Evolutionary conservation across 2,797 vertebrate species (phyloP).

Genomic region (Sebastes itinus): DNA sequence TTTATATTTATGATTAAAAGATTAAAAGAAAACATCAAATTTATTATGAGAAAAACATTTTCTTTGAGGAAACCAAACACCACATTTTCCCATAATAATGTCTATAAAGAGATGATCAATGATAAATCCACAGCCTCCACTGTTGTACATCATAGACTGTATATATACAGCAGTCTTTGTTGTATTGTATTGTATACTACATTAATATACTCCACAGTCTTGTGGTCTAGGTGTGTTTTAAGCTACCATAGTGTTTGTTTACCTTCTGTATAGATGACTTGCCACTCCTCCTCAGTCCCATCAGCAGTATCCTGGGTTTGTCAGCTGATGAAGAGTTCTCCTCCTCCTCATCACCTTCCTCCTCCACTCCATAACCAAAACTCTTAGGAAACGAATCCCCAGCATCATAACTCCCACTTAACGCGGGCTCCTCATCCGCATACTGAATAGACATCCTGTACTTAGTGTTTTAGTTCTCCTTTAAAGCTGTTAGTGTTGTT

Average conservation of each 20-base stretch:
- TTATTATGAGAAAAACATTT: too few relatives aligned
- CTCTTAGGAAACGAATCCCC: conserved; percentile 91
- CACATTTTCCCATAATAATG: too few relatives aligned
- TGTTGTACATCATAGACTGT: too few relatives aligned
- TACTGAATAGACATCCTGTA: conserved; percentile 82
- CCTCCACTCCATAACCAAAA: conserved; percentile 90
- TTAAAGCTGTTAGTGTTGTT: not conserved
- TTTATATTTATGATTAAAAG: too few relatives aligned
- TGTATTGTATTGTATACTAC: too few relatives aligned
- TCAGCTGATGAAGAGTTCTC: conserved; percentile 78
- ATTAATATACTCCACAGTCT: too few relatives aligned
- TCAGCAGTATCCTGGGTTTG: conserved; percentile 91
- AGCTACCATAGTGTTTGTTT: too few relatives aligned
- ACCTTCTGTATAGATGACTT: conserved; percentile 97
- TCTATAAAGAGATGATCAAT: too few relatives aligned
- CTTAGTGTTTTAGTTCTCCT: not conserved
- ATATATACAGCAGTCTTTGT: accelerated
- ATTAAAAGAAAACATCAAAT: too few relatives aligned
- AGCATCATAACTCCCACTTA: conserved; percentile 83
- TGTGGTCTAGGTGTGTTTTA: too few relatives aligned
- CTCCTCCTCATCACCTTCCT: conserved; percentile 81
- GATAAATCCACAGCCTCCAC: too few relatives aligned
- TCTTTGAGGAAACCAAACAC: too few relatives aligned
- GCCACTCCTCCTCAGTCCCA: conserved; percentile 93
- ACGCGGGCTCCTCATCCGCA: conserved; percentile 69